Conservation (phyloP, 2,113 vertebrate species). For the Callocephalon fimbriatum region DNA sequence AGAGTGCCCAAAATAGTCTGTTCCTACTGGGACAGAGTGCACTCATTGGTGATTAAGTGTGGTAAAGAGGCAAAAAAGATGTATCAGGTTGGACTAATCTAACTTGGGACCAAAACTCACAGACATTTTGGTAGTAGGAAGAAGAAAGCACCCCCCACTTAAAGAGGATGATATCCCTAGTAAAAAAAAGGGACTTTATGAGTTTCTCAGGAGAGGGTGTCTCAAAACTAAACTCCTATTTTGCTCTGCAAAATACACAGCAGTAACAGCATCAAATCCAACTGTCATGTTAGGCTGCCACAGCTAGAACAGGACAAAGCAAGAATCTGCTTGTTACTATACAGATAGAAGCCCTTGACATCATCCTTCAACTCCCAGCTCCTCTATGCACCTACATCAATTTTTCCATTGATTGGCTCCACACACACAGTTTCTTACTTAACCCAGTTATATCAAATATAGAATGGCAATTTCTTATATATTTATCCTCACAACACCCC, state of each 20-base stretch:
- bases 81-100: not conserved
- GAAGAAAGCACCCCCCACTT: not conserved
- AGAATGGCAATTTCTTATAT: not conserved
- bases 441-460: not conserved
- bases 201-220: not conserved
- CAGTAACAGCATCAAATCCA: not conserved
- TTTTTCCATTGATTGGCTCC: not conserved
- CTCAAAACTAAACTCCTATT: not conserved
- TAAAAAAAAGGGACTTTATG: not conserved
- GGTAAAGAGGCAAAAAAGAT: not conserved
- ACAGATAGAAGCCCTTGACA: not conserved
- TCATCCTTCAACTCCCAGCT: not conserved
- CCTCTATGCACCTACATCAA: not conserved
- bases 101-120: not conserved
- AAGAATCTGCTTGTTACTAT: not conserved
- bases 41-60: not conserved
- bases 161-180: not conserved
- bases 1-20: not conserved
- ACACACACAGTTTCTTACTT: not conserved
- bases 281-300: not conserved
- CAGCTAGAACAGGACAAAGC: not conserved
- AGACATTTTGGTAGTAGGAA: not conserved
- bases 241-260: not conserved
- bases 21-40: not conserved
- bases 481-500: constrained; percentile 60